phyloP scores from a whole-genome alignment of 2,888 invertebrate species.

The Phytoseiulus persimilis region DNA sequence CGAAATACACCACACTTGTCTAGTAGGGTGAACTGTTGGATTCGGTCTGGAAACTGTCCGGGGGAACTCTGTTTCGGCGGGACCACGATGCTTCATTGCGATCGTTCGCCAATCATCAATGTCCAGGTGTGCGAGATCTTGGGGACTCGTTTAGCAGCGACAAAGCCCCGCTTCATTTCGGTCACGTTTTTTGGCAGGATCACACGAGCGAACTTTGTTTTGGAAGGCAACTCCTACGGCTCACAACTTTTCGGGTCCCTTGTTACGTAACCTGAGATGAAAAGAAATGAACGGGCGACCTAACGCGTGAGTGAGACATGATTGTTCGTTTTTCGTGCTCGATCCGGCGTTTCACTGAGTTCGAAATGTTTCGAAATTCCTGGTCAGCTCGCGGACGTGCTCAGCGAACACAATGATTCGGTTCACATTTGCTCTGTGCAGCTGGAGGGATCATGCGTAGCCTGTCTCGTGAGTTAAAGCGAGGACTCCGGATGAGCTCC shows the following conservation, averaged over 20 bases:
- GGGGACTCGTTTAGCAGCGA: background rate
- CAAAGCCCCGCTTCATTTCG: background rate
- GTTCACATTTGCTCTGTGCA: background rate
- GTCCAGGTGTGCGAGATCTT: background rate
- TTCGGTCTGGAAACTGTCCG: background rate
- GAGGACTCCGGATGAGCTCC: background rate
- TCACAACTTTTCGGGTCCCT: background rate
- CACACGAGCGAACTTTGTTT: background rate
- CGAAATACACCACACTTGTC: no score
- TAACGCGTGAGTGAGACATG: background rate
- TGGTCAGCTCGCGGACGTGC: background rate
- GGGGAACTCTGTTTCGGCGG: background rate
- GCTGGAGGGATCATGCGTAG: background rate
- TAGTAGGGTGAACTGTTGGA: no score
- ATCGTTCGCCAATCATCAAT: background rate
- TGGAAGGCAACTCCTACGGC: background rate
- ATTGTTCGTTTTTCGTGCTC: background rate
- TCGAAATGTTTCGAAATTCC: background rate
- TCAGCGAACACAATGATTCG: background rate
- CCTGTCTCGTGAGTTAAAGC: background rate
- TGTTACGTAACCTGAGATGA: background rate
- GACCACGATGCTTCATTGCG: background rate
- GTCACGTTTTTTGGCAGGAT: background rate
- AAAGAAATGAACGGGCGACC: background rate
- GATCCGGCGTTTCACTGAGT: background rate